A percentile compares a stretch with the other conserved stretches of the same genome.
phyloP scores from a whole-genome alignment of 2,888 invertebrate species.

The Campopleginae sp. region DNA sequence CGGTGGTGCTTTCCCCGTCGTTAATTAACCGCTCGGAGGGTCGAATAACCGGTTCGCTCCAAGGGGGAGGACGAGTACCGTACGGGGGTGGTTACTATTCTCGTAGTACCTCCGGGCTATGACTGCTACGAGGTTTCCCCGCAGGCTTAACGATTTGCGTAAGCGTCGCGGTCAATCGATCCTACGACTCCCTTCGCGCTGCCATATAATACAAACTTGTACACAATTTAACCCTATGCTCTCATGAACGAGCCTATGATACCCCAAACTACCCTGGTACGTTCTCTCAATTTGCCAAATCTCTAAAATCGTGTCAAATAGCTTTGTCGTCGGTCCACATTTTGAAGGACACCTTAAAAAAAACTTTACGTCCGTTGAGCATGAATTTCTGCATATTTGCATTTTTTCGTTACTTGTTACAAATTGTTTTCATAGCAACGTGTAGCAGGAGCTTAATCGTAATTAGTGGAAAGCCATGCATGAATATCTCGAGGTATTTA shows the following conservation, averaged over 20 bases:
- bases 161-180: conserved; percentile 61
- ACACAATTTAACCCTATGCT: conserved; percentile 38
- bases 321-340: too few relatives aligned
- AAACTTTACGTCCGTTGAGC: background rate
- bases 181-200: conserved; percentile 34
- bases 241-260: conserved; percentile 33
- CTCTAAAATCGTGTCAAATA: too few relatives aligned
- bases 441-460: background rate
- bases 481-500: background rate
- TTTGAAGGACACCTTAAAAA: too few relatives aligned
- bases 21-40: conserved; percentile 64
- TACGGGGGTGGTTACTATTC: conserved; percentile 8
- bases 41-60: conserved; percentile 23
- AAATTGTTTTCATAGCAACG: background rate
- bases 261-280: too few relatives aligned
- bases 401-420: background rate
- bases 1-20: conserved; percentile 63
- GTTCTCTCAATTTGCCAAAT: too few relatives aligned
- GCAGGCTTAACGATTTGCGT: conserved; percentile 65
- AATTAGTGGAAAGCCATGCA: background rate
- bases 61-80: background rate
- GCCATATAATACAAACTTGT: conserved; percentile 45
- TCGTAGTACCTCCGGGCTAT: conserved; percentile 8
- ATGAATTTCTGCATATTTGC: background rate
- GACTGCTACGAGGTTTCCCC: conserved; percentile 6